phyloP scores from a whole-genome alignment of 2,797 vertebrate species.

The Naso thynnoides region DNA sequence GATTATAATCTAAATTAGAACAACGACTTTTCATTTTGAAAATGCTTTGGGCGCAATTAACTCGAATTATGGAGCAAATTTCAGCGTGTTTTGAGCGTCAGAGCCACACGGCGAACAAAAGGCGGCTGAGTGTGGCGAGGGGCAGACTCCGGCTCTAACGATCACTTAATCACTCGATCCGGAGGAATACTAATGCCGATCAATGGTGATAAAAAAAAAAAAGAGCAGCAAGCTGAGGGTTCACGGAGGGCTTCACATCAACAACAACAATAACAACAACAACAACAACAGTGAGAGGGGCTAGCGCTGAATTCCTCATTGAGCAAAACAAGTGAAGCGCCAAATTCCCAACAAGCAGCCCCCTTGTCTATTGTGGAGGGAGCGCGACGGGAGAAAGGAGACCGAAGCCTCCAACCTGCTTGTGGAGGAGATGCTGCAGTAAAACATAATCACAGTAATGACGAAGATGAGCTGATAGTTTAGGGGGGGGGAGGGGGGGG shows the following conservation, averaged over 20 bases:
- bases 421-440: neutral
- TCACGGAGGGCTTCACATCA: neutral
- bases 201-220: slow-evolving; percentile 9
- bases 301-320: slow-evolving; percentile 47
- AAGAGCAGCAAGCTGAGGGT: slow-evolving; percentile 25
- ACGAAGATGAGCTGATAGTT: neutral
- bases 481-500: neutral
- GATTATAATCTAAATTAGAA: too few species aligned
- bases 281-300: slow-evolving; percentile 9
- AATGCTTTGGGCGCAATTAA: slow-evolving; percentile 31
- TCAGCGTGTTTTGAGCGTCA: neutral
- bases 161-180: neutral
- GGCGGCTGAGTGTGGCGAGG: neutral
- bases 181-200: neutral
- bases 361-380: slow-evolving; percentile 61
- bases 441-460: neutral
- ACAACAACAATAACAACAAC: slow-evolving; percentile 20
- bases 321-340: slow-evolving; percentile 74
- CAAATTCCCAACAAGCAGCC: slow-evolving; percentile 67
- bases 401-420: neutral
- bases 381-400: neutral
- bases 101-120: slow-evolving; percentile 26
- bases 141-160: neutral
- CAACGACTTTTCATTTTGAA: neutral
- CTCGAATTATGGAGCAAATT: neutral